Base-by-base conservation (phyloP, 2,888 invertebrate species). In the Yponomeuta plumbellus region DNA sequence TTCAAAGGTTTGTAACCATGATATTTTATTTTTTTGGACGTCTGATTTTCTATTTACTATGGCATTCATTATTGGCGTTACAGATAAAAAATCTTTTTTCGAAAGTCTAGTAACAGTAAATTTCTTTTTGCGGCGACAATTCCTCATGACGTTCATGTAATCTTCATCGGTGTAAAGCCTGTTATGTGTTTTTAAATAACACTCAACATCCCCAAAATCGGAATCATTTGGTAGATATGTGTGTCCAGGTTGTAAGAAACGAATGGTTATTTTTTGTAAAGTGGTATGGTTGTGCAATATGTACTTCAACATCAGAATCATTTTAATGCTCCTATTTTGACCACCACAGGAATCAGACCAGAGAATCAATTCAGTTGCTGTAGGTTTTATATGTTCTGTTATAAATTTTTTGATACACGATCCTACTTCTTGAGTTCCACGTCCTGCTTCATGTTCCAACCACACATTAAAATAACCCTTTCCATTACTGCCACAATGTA, bases 261-360 rank as follows among this genome's bases (percentile, higher is more conserved):
- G 22, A 71, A 70, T 44, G 52, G 63, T 66, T 67, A 64, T 56
- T 69, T 64, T 17, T 59, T 67, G 26, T 57, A n/a, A 61, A 66
- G 70, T 61, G 52, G 62, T 26, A 26, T 26, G 5, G 26, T 26
- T 26, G 21, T 67, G 26, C 61, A 71, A 64, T 22, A 68, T 57
- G 26, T 44, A 65, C 56, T 67, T 68, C 13, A 71, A 56, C 69
- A 71, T 67, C 22, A 70, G 39, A 22, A 67, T 59, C 23, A 71
- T 68, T 61, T 71, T 70, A 26, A 71, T 71, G 66, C 68, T 71
- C 13, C 69, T 64, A 64, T 69, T 70, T 52, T 71, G 70, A n/a
- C 69, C 70, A 11, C 70, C 70, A 44, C 71, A 70, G 22, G 64
- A 68, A 61, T 70, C 71, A 61, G 66, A 65, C 68, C 66, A 71